Evolutionary conservation across 2,113 vertebrate genomes (phyloP), one percentile per base, ranked within the genome.

Genomic region (Zapus hudsonius): DNA sequence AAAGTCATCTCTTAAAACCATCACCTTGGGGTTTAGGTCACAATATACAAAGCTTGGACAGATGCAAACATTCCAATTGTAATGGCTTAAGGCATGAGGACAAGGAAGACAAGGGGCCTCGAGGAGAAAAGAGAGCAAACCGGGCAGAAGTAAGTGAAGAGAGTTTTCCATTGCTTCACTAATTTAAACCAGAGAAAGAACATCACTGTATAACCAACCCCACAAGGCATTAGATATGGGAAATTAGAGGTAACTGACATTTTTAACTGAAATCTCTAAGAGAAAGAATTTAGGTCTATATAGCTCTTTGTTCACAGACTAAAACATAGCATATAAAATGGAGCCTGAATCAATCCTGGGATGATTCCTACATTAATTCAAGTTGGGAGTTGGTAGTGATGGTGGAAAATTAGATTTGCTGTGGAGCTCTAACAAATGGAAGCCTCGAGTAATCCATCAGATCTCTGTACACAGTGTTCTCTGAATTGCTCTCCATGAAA

Each of bases 401-500:
- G 89, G 3, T 2, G 72, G 78, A 75, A 90, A 92, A 89, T 83
- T 61, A n/a, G 57, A 81, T 15, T 38, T 47, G 3, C 69, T 9
- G 29, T 61, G 73, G 59, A 82, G 16, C 91, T 67, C 59, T 52
- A 88, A 84, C 52, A 87, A 93, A 70, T 38, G n/a, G 17, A 73
- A 84, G 17, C 6, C 87, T 47, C 25, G 84, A 59, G 16, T 74
- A 61, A 64, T 70, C 76, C 13, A 70, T 84, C 72, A 73, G 40
- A 31, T 70, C 63, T 61, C 63, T 57, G 44, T 42, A 72, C n/a
- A 78, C 15, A 57, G 36, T 59, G 42, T 73, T 91, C 81, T 94
- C 93, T 82, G 57, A 52, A 94, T 75, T 40, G 86, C n/a, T 69
- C 75, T 86, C 59, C 64, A 85, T 66, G 84, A 76, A 82, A 76